These are phyloP conservation scores for Mobula hypostoma DNA, from an alignment of 2,113 vertebrate genomes.

Conservation along the genomic window DNA sequence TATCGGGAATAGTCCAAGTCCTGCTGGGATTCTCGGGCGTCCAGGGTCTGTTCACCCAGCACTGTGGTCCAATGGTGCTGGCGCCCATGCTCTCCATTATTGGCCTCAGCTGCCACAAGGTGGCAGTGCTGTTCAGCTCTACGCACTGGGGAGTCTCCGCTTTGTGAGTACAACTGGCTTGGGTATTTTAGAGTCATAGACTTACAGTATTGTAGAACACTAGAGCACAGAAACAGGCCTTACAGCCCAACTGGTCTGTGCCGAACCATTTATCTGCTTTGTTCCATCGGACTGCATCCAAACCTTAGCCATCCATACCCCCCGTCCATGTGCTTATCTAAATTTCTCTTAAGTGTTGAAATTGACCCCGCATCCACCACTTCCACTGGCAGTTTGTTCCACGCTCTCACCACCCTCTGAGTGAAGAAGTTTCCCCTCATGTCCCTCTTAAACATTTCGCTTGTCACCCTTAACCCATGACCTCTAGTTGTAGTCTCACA, in stretches of 20 bases:
- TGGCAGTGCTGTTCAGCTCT: conserved; percentile 69
- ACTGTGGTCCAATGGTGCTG: conserved; percentile 69
- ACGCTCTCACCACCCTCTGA: no score
- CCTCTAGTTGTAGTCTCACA: background rate
- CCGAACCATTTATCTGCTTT: background rate
- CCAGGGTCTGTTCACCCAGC: conserved; percentile 50
- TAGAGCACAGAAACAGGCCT: background rate
- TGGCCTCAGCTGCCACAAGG: conserved; percentile 66
- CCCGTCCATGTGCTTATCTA: background rate
- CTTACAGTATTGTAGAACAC: background rate
- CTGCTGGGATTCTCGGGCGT: conserved; percentile 55
- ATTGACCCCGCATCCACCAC: no score
- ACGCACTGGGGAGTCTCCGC: conserved; percentile 66
- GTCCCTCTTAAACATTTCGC: no score
- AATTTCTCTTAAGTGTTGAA: no score
- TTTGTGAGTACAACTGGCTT: conserved; percentile 52
- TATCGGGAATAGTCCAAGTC: conserved; percentile 62
- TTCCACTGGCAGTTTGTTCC: no score
- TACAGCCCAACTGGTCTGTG: background rate
- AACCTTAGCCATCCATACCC: background rate
- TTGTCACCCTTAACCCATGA: background rate
- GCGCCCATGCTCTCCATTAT: conserved; percentile 69
- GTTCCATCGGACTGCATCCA: background rate
- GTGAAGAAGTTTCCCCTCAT: no score
- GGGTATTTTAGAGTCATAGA: background rate